These are phyloP conservation scores for Cancer borealis DNA, from an alignment of 2,888 invertebrate species.

Conservation along the genomic window DNA sequence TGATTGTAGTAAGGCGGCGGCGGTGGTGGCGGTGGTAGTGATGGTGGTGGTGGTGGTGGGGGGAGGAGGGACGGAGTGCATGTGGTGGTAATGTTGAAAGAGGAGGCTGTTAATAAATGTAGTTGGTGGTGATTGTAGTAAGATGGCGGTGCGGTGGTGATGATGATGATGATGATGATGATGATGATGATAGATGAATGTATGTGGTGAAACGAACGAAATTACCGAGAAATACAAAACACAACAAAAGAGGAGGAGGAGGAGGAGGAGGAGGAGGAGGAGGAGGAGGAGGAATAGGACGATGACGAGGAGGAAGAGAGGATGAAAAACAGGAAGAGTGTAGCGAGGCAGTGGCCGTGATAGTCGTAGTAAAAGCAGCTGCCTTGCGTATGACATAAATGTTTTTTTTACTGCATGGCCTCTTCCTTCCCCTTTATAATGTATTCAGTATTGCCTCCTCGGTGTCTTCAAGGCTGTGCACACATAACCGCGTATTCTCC, in stretches of 20 bases:
- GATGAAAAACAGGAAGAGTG: not conserved
- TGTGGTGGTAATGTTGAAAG: not conserved
- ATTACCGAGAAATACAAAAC: not conserved
- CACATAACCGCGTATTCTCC: too few species aligned
- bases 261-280: not conserved
- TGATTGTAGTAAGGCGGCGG: not conserved
- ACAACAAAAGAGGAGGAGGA: not conserved
- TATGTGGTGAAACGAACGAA: too few species aligned
- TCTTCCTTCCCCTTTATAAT: too few species aligned
- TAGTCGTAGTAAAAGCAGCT: too few species aligned
- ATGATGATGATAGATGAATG: not conserved
- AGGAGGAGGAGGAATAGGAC: not conserved
- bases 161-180: constrained; percentile 1
- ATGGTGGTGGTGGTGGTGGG: constrained; percentile 16
- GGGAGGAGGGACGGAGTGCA: not conserved
- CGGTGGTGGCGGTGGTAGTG: not conserved
- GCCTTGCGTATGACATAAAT: too few species aligned
- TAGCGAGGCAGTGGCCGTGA: too few species aligned
- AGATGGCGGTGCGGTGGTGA: not conserved
- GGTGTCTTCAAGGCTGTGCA: too few species aligned
- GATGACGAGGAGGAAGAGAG: not conserved
- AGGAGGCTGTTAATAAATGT: not conserved
- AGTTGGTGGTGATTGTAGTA: not conserved
- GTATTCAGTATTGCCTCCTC: too few species aligned
- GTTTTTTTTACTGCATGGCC: too few species aligned